Percentiles rank a stretch among this genome's conserved stretches.
Conservation (phyloP, 2,888 invertebrate species). For the Nomada flava region DNA sequence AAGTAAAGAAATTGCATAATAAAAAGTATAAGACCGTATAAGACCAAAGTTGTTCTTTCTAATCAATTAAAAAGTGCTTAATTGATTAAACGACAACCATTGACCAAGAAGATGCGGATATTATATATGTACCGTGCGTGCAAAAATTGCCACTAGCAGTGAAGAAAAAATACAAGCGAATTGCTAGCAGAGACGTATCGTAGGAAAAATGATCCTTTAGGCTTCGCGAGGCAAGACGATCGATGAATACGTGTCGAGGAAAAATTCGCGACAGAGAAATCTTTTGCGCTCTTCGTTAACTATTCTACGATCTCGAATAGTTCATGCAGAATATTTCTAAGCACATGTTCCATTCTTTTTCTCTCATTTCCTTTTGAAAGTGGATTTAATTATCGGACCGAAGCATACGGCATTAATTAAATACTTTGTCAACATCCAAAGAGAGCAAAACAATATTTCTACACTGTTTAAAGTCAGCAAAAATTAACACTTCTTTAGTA, state of each 20-base stretch:
- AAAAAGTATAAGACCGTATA: background rate
- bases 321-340: no score
- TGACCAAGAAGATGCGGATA: background rate
- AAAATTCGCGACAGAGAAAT: background rate
- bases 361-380: no score
- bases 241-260: constrained; percentile 50
- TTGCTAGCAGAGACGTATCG: constrained; percentile 44
- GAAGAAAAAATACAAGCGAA: constrained; percentile 36
- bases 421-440: no score
- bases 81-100: background rate
- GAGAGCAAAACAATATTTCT: no score
- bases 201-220: constrained; percentile 55
- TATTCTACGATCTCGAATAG: no score
- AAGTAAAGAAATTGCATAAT: background rate
- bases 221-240: constrained; percentile 47
- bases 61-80: background rate
- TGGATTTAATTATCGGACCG: no score
- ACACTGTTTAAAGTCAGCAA: no score
- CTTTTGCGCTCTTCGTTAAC: no score
- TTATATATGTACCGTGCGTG: background rate
- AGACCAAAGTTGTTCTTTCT: no score
- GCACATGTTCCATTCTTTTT: no score
- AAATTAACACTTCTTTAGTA: no score
- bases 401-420: no score
- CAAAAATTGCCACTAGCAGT: constrained; percentile 14